Conservation (phyloP, 2,888 invertebrate genomes). For the Prenolepis imparis region DNA sequence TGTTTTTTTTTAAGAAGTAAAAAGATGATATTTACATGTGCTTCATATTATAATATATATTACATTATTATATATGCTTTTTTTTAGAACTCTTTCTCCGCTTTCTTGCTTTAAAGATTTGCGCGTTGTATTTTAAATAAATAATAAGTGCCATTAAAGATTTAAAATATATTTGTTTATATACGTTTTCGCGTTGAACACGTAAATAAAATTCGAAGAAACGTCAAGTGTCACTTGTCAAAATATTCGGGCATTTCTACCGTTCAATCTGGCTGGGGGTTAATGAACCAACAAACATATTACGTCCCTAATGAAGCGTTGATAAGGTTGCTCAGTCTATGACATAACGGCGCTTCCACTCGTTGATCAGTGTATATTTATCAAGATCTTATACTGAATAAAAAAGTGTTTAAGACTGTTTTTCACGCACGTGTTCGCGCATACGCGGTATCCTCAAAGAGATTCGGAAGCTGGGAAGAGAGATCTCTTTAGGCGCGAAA, state of each 20-base stretch:
- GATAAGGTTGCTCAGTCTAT: conserved; percentile 51
- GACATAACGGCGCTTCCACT: conserved; percentile 50
- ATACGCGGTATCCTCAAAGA: conserved; percentile 11
- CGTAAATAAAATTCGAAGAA: conserved; percentile 22
- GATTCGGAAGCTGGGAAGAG: background rate
- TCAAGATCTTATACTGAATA: no score
- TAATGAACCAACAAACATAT: conserved; percentile 54
- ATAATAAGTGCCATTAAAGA: background rate
- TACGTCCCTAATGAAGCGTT: background rate
- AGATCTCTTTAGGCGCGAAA: background rate
- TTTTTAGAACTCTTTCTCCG: no score
- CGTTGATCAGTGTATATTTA: conserved; percentile 64
- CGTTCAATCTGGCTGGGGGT: conserved; percentile 47
- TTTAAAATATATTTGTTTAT: background rate
- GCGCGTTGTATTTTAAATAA: background rate
- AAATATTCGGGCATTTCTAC: conserved; percentile 9
- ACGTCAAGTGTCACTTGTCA: background rate
- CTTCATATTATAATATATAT: background rate
- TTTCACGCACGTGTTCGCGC: conserved; percentile 23
- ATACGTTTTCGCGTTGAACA: background rate
- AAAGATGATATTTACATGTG: background rate
- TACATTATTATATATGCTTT: no score
- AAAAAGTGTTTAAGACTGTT: no score
- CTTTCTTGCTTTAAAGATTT: background rate
- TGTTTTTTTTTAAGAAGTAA: background rate